These are phyloP conservation scores for Cepphus grylle DNA, from an alignment of 2,113 vertebrate species.

Conservation along the genomic window DNA sequence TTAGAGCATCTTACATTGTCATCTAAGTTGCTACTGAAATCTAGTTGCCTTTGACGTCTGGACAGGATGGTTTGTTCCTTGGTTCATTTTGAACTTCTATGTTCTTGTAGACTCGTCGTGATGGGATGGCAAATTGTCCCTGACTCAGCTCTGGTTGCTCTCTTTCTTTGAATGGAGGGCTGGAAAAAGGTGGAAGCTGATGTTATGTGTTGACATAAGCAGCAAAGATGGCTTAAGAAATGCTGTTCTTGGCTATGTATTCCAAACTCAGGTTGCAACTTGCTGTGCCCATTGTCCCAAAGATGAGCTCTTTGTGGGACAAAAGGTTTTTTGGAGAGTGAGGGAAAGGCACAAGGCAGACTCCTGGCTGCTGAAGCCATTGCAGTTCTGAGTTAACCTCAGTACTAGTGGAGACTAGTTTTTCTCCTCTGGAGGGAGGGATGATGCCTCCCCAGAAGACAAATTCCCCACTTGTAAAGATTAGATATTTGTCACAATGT, in stretches of 20 bases:
- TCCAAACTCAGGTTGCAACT: not conserved
- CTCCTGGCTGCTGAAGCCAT: not conserved
- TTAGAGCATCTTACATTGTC: not conserved
- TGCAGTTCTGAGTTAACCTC: not conserved
- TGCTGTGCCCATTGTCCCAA: not conserved
- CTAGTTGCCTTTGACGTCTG: not conserved
- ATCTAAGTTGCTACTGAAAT: not conserved
- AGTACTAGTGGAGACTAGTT: not conserved
- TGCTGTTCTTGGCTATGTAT: not conserved
- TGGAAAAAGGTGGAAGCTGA: not conserved
- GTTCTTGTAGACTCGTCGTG: not conserved
- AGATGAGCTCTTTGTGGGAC: not conserved
- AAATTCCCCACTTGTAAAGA: not conserved
- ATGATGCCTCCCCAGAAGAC: not conserved
- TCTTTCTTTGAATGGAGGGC: not conserved
- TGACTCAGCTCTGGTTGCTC: not conserved
- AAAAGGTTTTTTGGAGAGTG: not conserved
- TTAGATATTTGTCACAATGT: not conserved
- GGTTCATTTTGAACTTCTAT: not conserved
- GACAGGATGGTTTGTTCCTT: not conserved
- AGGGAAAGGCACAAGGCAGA: not conserved
- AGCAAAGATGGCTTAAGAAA: not conserved
- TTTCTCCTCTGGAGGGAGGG: not conserved
- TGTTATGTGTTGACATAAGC: not conserved
- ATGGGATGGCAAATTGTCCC: not conserved